Evolutionary conservation across 2,797 vertebrate genomes (phyloP).

Genomic region (Poeciliopsis turneri): DNA sequence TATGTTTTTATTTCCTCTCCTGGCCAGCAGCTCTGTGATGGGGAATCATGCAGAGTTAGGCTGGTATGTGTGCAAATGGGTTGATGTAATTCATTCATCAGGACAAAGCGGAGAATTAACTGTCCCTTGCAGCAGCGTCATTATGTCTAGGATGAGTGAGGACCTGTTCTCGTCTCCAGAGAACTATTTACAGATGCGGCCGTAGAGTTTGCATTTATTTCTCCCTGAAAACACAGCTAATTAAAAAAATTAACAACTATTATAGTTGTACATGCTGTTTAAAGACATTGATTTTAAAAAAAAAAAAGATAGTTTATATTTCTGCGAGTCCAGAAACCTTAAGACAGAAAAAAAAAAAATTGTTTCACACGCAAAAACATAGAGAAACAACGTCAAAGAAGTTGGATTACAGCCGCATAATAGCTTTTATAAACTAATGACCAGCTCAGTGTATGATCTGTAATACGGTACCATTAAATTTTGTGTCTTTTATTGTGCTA

Average conservation of each 20-base stretch:
- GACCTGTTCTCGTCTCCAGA: slow-evolving; percentile 12
- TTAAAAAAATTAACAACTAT: neutral
- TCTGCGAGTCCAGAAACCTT: neutral
- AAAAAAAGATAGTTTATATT: neutral
- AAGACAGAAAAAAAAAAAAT: neutral
- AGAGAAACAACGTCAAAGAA: neutral
- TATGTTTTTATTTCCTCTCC: slow-evolving; percentile 32
- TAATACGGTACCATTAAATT: neutral
- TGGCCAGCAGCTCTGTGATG: slow-evolving; percentile 41
- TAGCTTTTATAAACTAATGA: neutral
- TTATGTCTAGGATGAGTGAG: slow-evolving; percentile 33
- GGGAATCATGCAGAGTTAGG: slow-evolving; percentile 54
- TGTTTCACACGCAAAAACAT: neutral
- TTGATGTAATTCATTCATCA: slow-evolving; percentile 44
- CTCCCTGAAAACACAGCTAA: neutral
- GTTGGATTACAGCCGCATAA: neutral
- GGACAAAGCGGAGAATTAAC: slow-evolving; percentile 45
- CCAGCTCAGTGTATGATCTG: neutral
- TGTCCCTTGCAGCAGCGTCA: slow-evolving; percentile 38
- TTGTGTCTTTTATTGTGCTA: neutral
- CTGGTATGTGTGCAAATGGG: slow-evolving; percentile 5
- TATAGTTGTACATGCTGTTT: neutral
- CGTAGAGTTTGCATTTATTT: neutral
- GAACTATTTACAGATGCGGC: neutral
- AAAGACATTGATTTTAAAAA: neutral